Evolutionary conservation across 1,140 invertebrate species (phyloP), one percentile per base, ranked within the genome.

Genomic region (Druon quercuslanigerum): DNA sequence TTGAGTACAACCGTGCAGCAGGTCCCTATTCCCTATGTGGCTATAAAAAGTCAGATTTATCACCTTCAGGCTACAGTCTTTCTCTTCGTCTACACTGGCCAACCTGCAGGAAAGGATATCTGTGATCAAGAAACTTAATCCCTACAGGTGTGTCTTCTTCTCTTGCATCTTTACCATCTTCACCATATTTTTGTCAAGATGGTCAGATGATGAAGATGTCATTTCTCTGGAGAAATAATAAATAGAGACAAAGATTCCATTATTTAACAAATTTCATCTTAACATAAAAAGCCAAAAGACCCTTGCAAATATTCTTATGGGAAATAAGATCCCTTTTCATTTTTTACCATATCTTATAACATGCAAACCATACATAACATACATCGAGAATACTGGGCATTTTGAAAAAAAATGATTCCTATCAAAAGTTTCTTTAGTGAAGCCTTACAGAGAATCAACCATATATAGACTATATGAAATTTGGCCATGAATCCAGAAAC

Each of bases 11-110:
- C 25, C 25, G 25, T 51, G 52, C 33, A 72, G 14, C 71, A 72
- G 20, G 71, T 72, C 50, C 71, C 71, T n/a, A 33, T 54, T 46
- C 40, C 0, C 40, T 46, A 8, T 52, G 51, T 13, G n/a, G 40
- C 20, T 20, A 52, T n/a, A 72, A 72, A 72, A 51, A 72, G 71
- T 52, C 19, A 52, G 51, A 72, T 72, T 72, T 72, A 72, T 72
- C 71, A 72, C 71, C 71, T 72, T 33, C 51, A 25, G 7, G 40
- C 40, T 66, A 14, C 16, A 66, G 60, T 16, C 25, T 14, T 40
- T 66, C 60, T 66, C 14, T 33, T 66, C 60, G 25, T 66, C 60
- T 40, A 66, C 60, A 46, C 25, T 33, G 25, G 60, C 60, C 60
- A 16, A 46, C 33, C 14, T n/a, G 14, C 40, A 66, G 25, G 60